Evolutionary conservation across 2,113 vertebrate genomes (phyloP).

Genomic region (Cyprinodon brontotheroides): DNA sequence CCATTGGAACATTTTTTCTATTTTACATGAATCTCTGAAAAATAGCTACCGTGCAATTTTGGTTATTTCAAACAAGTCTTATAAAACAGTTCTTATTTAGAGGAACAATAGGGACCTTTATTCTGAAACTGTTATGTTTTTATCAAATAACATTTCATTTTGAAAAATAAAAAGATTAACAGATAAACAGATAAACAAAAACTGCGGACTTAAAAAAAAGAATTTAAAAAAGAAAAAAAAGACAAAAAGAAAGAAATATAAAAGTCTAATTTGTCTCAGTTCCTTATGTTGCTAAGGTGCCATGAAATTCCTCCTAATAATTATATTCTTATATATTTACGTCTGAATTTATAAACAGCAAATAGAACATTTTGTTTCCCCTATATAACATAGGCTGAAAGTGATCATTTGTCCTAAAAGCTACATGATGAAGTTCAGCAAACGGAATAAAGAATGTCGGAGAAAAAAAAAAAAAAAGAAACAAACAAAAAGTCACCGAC

Average conservation of each 20-base stretch:
- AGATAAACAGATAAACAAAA: too few species aligned
- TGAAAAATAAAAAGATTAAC: too few species aligned
- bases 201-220: too few species aligned
- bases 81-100: neutral
- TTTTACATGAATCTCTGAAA: neutral
- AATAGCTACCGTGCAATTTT: neutral
- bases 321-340: neutral
- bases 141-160: too few species aligned
- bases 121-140: too few species aligned
- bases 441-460: neutral
- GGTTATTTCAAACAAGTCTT: neutral
- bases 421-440: neutral
- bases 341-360: too few species aligned
- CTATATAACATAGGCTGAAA: neutral
- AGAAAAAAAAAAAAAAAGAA: neutral
- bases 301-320: neutral
- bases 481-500: slow-evolving; percentile 28
- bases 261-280: too few species aligned
- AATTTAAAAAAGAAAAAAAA: neutral
- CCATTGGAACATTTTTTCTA: neutral
- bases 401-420: neutral
- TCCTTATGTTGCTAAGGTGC: too few species aligned
- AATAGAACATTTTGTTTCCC: too few species aligned
- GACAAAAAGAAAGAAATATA: neutral
- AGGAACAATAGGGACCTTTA: neutral